Percentiles rank a stretch among this genome's conserved stretches.
Conservation (phyloP, 2,888 invertebrate genomes). For the Rotaria macrura region DNA sequence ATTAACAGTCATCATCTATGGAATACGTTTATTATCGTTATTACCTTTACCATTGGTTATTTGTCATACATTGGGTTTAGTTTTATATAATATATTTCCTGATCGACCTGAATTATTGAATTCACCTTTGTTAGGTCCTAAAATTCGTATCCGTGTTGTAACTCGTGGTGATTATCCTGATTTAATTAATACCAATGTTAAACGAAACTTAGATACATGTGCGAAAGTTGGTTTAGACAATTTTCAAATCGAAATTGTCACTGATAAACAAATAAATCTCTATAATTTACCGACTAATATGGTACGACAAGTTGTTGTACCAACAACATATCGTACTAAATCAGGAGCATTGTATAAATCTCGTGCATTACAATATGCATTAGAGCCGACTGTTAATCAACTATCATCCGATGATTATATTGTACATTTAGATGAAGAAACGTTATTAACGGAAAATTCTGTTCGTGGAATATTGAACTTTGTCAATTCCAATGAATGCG, state of each 20-base stretch:
- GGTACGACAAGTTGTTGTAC: constrained; percentile 57
- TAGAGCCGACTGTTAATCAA: constrained; percentile 74
- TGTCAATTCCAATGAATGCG: constrained; percentile 58
- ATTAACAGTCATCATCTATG: constrained; percentile 23
- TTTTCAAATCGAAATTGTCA: constrained; percentile 87
- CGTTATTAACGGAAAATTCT: constrained; percentile 78
- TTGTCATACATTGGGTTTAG: constrained; percentile 56
- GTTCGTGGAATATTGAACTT: constrained; percentile 40
- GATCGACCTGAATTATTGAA: constrained; percentile 77
- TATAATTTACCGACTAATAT: neutral
- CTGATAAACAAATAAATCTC: constrained; percentile 60
- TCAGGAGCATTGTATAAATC: constrained; percentile 86
- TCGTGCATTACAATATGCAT: constrained; percentile 82
- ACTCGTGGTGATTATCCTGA: constrained; percentile 86
- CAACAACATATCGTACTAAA: constrained; percentile 68
- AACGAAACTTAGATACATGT: constrained; percentile 71
- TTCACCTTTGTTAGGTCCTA: constrained; percentile 78
- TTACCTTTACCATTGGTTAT: constrained; percentile 30
- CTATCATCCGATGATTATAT: constrained; percentile 82
- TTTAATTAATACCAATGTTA: constrained; percentile 58
- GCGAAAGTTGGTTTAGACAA: constrained; percentile 80
- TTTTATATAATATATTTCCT: constrained; percentile 83
- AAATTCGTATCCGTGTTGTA: constrained; percentile 82
- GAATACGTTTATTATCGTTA: constrained; percentile 28
- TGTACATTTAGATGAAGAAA: constrained; percentile 83